These are phyloP conservation scores for Barbus barbus DNA, from an alignment of 2,113 vertebrate species.

Conservation along the genomic window DNA sequence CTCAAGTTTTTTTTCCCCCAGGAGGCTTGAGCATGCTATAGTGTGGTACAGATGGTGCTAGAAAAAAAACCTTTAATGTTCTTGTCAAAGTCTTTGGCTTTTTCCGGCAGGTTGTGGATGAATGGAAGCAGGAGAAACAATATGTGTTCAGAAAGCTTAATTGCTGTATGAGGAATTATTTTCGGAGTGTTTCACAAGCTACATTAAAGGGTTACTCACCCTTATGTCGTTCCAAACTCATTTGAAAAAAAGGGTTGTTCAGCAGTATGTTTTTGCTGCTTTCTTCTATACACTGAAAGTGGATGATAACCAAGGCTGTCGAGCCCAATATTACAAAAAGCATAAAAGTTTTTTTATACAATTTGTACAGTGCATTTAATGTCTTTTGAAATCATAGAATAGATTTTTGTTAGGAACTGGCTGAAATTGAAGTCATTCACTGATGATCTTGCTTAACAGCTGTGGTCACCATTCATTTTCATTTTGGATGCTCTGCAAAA, in stretches of 20 bases:
- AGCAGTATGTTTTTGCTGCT: not conserved
- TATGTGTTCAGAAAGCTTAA: conserved; percentile 10
- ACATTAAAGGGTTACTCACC: not conserved
- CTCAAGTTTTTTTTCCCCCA: not conserved
- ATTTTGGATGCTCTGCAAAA: not conserved
- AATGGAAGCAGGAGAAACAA: not conserved
- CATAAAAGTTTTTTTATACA: not conserved
- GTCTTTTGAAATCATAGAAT: no score
- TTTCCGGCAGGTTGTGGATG: not conserved
- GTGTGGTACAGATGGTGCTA: not conserved
- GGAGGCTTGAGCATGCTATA: not conserved
- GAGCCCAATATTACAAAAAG: not conserved
- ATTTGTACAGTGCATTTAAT: not conserved
- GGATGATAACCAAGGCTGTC: not conserved
- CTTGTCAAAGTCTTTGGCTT: not conserved
- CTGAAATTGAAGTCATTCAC: not conserved
- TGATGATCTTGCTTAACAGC: not conserved
- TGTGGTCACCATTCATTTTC: not conserved
- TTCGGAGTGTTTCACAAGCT: not conserved
- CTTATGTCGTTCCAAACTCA: not conserved
- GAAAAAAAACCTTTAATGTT: not conserved
- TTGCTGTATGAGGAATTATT: conserved; percentile 1
- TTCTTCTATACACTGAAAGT: not conserved
- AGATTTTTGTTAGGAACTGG: not conserved
- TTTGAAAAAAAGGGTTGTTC: no score